Percentiles rank a stretch among this genome's conserved stretches.
Conservation (phyloP, 1,140 invertebrate species). For the Scaptodrosophila lebanonensis region DNA sequence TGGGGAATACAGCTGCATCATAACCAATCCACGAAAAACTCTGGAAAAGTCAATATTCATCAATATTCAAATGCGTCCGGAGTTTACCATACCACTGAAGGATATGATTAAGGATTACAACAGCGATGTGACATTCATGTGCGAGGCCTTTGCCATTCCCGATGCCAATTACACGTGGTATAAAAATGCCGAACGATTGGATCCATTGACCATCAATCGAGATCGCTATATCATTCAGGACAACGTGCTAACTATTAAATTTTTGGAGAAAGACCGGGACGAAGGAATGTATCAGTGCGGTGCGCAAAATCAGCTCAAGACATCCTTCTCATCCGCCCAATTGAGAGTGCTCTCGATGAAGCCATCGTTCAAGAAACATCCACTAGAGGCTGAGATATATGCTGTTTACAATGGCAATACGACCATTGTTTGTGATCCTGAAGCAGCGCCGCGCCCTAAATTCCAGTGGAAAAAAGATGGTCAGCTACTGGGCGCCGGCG, state of each 20-base stretch:
- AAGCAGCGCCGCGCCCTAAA: constrained; percentile 93
- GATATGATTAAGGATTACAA: constrained; percentile 93
- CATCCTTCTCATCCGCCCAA: constrained; percentile 91
- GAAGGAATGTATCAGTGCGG: constrained; percentile 97
- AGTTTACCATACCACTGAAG: constrained; percentile 92
- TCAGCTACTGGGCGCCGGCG: constrained; percentile 86
- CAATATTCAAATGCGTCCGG: constrained; percentile 93
- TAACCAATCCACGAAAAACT: constrained; percentile 89
- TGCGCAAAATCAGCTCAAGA: constrained; percentile 92
- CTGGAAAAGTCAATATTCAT: constrained; percentile 87
- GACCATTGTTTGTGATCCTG: constrained; percentile 94
- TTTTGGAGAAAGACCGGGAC: constrained; percentile 87
- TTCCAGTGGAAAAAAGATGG: constrained; percentile 96
- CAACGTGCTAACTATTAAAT: constrained; percentile 90
- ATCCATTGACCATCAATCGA: constrained; percentile 83
- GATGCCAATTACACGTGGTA: constrained; percentile 96
- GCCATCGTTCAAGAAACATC: constrained; percentile 93
- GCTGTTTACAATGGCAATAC: constrained; percentile 94
- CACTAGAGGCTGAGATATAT: constrained; percentile 91
- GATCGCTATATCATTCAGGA: constrained; percentile 89
- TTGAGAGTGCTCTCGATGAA: constrained; percentile 90
- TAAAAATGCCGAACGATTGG: constrained; percentile 88
- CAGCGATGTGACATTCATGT: constrained; percentile 92
- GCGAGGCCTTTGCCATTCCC: constrained; percentile 96
- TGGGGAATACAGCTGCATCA: constrained; percentile 93